phyloP scores from a whole-genome alignment of 2,113 vertebrate genomes.

The Vidua macroura region DNA sequence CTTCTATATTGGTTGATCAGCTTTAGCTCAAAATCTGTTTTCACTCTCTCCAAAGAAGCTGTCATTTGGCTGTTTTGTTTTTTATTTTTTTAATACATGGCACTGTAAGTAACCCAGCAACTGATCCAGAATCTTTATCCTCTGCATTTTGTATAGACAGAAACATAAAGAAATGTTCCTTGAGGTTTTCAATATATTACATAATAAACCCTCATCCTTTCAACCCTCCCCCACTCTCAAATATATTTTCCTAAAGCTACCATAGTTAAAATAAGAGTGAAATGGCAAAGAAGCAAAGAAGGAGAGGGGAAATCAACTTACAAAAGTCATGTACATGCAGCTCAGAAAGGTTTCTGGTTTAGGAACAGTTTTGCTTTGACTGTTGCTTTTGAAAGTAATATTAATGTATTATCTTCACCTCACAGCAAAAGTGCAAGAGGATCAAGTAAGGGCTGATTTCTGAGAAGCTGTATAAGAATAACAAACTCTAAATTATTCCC shows the following conservation, averaged over 20 bases:
- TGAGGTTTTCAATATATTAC: not conserved
- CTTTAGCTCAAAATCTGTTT: not conserved
- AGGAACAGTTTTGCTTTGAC: not conserved
- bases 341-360: not conserved
- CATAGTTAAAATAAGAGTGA: not conserved
- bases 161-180: not conserved
- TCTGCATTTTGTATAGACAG: not conserved
- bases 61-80: not conserved
- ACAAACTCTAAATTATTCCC: not conserved
- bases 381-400: not conserved
- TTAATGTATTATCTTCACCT: not conserved
- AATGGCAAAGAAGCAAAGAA: not conserved
- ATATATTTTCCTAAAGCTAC: not conserved
- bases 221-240: fast-evolving
- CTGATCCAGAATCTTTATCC: not conserved
- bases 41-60: not conserved
- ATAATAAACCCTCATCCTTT: not conserved
- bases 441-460: not conserved
- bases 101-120: not conserved
- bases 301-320: not conserved
- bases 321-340: not conserved
- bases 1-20: not conserved
- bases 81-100: not conserved
- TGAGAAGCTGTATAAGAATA: not conserved
- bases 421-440: not conserved